These are phyloP conservation scores for Larimichthys polyactis DNA, from an alignment of 2,113 vertebrate genomes.

Conservation along the genomic window DNA sequence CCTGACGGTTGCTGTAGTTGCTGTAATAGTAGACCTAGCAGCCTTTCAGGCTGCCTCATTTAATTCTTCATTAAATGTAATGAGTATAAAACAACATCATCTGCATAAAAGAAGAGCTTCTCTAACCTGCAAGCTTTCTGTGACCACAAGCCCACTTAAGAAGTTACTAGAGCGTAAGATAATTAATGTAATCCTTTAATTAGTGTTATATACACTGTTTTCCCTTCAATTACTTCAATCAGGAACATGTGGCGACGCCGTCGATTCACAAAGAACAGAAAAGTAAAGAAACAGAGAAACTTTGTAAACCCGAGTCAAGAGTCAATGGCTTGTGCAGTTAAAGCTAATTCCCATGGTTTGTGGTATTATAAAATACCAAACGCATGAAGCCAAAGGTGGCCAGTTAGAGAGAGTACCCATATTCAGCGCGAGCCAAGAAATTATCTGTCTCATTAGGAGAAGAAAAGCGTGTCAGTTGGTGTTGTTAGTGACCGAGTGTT, in stretches of 20 bases:
- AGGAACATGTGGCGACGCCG: constrained; percentile 39
- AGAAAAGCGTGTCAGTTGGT: constrained; percentile 52
- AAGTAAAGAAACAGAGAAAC: constrained; percentile 40
- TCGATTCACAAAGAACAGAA: constrained; percentile 21
- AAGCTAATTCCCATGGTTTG: constrained; percentile 71
- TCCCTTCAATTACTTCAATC: constrained; percentile 40
- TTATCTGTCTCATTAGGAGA: constrained; percentile 70
- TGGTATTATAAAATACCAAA: constrained; percentile 65
- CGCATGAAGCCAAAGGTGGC: constrained; percentile 59
- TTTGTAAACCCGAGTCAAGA: constrained; percentile 67
- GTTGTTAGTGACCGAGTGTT: constrained; percentile 39
- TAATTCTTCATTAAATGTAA: too few species aligned
- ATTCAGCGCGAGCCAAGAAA: constrained; percentile 66
- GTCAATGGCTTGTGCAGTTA: constrained; percentile 61
- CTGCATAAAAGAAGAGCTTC: constrained; percentile 8
- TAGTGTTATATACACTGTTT: constrained; percentile 52
- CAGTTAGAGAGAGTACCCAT: constrained; percentile 46
- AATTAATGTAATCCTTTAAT: constrained; percentile 51
- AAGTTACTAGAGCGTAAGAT: constrained; percentile 15
- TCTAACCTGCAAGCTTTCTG: not conserved
- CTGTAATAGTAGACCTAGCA: too few species aligned
- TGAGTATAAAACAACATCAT: not conserved
- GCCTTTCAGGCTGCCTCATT: too few species aligned
- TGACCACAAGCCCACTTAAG: not conserved
- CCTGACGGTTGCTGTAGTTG: too few species aligned